Percentiles rank a stretch among this genome's conserved stretches.
Conservation (phyloP, 2,888 invertebrate genomes). For the Drosophila rellima region DNA sequence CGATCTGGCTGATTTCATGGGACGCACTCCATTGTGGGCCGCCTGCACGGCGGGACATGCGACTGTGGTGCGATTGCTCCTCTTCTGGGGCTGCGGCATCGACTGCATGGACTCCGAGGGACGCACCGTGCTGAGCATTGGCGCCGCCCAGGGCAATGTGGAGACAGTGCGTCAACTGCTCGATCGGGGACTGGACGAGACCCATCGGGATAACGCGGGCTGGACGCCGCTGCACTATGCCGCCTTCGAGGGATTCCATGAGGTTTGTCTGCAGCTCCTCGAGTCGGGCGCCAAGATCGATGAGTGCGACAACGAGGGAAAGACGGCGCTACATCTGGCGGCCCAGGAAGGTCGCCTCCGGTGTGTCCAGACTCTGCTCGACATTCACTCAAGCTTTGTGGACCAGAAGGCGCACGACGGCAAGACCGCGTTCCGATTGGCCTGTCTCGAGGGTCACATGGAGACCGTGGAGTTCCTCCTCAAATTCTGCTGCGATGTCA, state of each 20-base stretch:
- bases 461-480: constrained; percentile 88
- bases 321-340: constrained; percentile 94
- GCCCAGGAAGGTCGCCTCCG: constrained; percentile 94
- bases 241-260: constrained; percentile 92
- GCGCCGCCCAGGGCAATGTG: constrained; percentile 94
- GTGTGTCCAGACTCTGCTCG: constrained; percentile 87
- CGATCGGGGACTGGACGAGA: constrained; percentile 94
- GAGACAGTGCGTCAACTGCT: constrained; percentile 95
- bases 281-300: constrained; percentile 96
- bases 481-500: constrained; percentile 92
- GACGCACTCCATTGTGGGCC: constrained; percentile 95
- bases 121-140: constrained; percentile 94
- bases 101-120: constrained; percentile 98
- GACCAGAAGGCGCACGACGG: constrained; percentile 96
- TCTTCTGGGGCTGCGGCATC: constrained; percentile 98
- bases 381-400: constrained; percentile 91
- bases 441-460: constrained; percentile 89
- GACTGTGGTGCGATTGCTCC: constrained; percentile 92
- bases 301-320: constrained; percentile 96
- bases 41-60: constrained; percentile 97
- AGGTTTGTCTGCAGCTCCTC: constrained; percentile 86
- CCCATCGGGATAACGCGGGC: constrained; percentile 96
- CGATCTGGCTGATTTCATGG: constrained; percentile 93
- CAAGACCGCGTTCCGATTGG: constrained; percentile 92
- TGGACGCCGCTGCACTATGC: constrained; percentile 99